Evolutionary conservation across 2,888 invertebrate genomes (phyloP).

Genomic region (Drosophila anceps): DNA sequence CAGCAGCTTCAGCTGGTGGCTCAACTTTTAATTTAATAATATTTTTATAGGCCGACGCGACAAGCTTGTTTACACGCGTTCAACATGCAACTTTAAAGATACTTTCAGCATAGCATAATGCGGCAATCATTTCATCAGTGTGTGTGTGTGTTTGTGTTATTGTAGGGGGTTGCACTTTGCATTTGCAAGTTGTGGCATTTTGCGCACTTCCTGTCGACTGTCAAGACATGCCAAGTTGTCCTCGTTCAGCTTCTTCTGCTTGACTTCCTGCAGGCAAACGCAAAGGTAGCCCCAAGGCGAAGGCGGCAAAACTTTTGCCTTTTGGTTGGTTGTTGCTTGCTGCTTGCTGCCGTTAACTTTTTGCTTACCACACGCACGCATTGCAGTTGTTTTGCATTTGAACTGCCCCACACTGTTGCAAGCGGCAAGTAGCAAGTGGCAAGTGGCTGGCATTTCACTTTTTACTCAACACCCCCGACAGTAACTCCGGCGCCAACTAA

Average conservation of each 20-base stretch:
- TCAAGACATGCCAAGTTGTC: constrained; percentile 65
- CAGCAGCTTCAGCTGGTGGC: constrained; percentile 43
- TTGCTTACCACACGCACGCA: constrained; percentile 74
- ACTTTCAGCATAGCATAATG: constrained; percentile 57
- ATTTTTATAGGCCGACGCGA: constrained; percentile 80
- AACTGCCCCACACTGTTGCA: constrained; percentile 33
- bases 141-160: constrained; percentile 10
- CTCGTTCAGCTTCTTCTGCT: constrained; percentile 46
- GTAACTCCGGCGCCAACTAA: constrained; percentile 61
- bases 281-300: constrained; percentile 33
- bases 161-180: constrained; percentile 54
- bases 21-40: constrained; percentile 80
- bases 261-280: constrained; percentile 54
- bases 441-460: constrained; percentile 67
- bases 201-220: constrained; percentile 84
- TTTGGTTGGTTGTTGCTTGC: constrained; percentile 28
- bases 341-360: constrained; percentile 24
- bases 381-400: constrained; percentile 78
- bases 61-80: constrained; percentile 79
- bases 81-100: constrained; percentile 81
- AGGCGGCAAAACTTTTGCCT: constrained; percentile 58
- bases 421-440: constrained; percentile 60
- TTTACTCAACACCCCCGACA: constrained; percentile 62
- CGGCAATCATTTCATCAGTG: constrained; percentile 42
- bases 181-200: constrained; percentile 80